Percentiles rank a stretch among this genome's conserved stretches.
Conservation (phyloP, 2,888 invertebrate genomes). For the Bedellia somnulentella region DNA sequence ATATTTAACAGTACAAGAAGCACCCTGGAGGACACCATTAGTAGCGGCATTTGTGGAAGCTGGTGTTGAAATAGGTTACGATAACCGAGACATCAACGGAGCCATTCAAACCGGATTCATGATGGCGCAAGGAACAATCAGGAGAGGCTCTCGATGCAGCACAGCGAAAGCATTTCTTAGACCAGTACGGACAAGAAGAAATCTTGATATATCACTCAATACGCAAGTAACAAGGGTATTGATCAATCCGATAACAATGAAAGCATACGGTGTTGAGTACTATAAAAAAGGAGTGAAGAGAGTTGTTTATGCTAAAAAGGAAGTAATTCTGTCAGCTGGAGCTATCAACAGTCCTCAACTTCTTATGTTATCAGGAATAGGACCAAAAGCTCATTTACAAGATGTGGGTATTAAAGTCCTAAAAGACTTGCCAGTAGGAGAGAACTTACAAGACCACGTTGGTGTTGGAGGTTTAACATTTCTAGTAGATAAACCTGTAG, state of each 20-base stretch:
- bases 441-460: slow-evolving; percentile 87
- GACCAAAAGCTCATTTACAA: slow-evolving; percentile 69
- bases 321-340: slow-evolving; percentile 87
- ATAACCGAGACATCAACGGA: slow-evolving; percentile 81
- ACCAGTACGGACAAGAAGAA: slow-evolving; percentile 73
- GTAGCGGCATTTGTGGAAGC: slow-evolving; percentile 83
- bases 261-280: slow-evolving; percentile 81
- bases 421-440: slow-evolving; percentile 75
- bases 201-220: slow-evolving; percentile 80
- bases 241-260: slow-evolving; percentile 73
- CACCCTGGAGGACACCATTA: slow-evolving; percentile 81
- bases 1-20: slow-evolving; percentile 77
- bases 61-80: slow-evolving; percentile 80
- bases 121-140: slow-evolving; percentile 80
- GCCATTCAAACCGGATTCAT: slow-evolving; percentile 78
- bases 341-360: slow-evolving; percentile 91
- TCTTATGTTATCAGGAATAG: slow-evolving; percentile 87
- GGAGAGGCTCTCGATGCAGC: slow-evolving; percentile 79
- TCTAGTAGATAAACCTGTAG: slow-evolving; percentile 78
- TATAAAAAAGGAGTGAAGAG: slow-evolving; percentile 71
- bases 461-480: slow-evolving; percentile 83
- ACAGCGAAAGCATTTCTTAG: slow-evolving; percentile 86
- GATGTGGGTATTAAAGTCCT: slow-evolving; percentile 73
- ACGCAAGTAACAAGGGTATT: slow-evolving; percentile 76
- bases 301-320: slow-evolving; percentile 73